Conservation (phyloP, 2,113 vertebrate species). For the Jaculus jaculus region DNA sequence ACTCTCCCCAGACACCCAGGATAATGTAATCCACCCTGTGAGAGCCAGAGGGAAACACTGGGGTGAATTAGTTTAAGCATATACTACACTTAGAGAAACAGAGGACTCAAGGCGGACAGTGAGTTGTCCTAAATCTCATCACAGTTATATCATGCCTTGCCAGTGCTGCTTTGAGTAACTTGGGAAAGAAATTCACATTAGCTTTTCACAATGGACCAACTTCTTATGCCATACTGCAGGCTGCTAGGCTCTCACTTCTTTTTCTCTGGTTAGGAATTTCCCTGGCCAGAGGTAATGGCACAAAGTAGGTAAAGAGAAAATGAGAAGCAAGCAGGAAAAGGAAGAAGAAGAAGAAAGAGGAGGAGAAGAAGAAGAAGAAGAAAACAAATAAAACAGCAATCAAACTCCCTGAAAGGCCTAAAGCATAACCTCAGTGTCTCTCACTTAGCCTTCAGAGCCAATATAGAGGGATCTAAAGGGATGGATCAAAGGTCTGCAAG, state of each 20-base stretch:
- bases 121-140: not conserved
- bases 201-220: not conserved
- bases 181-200: not conserved
- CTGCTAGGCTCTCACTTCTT: not conserved
- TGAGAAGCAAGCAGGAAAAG: not conserved
- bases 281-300: not conserved
- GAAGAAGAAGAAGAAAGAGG: too few relatives aligned
- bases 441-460: not conserved
- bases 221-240: not conserved
- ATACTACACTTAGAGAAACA: not conserved
- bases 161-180: not conserved
- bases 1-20: not conserved
- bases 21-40: not conserved
- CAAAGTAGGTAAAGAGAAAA: not conserved
- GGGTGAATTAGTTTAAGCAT: not conserved
- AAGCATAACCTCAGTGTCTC: not conserved
- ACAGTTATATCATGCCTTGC: slow-evolving; percentile 8
- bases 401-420: not conserved
- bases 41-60: not conserved
- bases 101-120: not conserved
- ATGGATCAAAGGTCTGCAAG: too few relatives aligned
- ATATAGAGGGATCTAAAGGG: not conserved
- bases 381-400: too few relatives aligned
- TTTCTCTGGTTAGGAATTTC: not conserved
- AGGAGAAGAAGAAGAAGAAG: too few relatives aligned